phyloP scores from a whole-genome alignment of 1,140 invertebrate genomes.

The Caerostris extrusa region DNA sequence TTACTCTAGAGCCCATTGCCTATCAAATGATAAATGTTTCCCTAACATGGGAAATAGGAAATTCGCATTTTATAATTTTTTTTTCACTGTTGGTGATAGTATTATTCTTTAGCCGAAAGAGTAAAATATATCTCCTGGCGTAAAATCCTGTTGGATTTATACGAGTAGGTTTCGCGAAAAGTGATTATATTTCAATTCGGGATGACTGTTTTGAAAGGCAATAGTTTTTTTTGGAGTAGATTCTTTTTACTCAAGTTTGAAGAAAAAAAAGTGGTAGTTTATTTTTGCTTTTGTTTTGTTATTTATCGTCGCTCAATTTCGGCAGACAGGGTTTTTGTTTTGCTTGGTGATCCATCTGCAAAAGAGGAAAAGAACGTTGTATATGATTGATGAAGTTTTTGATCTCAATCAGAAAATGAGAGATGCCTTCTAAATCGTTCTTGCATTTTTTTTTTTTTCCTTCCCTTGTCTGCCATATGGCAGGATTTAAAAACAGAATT shows the following conservation, averaged over 20 bases:
- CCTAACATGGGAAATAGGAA: neutral
- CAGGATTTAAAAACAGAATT: too few relatives aligned
- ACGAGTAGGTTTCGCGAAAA: conserved; percentile 12
- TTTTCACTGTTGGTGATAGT: neutral
- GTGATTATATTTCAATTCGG: conserved; percentile 72
- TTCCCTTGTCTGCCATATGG: too few relatives aligned
- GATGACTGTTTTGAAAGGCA: conserved; percentile 28
- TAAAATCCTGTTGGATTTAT: conserved; percentile 48
- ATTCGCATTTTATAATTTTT: conserved; percentile 41
- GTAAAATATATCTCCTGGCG: conserved; percentile 45
- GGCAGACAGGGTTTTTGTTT: conserved; percentile 3
- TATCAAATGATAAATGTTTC: conserved; percentile 50
- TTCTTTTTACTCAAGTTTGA: neutral
- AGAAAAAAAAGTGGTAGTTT: neutral
- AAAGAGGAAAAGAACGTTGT: neutral
- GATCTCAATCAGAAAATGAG: conserved; percentile 55
- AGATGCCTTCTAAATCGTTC: neutral
- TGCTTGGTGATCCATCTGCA: neutral
- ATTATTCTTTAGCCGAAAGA: neutral
- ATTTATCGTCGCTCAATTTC: neutral
- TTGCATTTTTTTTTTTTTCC: neutral
- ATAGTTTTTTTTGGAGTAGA: conserved; percentile 27
- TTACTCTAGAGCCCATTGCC: conserved; percentile 10
- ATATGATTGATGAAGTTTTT: conserved; percentile 43
- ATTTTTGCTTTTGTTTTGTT: neutral